Evolutionary conservation across 2,888 invertebrate species (phyloP).

Genomic region (Nomada fucata): DNA sequence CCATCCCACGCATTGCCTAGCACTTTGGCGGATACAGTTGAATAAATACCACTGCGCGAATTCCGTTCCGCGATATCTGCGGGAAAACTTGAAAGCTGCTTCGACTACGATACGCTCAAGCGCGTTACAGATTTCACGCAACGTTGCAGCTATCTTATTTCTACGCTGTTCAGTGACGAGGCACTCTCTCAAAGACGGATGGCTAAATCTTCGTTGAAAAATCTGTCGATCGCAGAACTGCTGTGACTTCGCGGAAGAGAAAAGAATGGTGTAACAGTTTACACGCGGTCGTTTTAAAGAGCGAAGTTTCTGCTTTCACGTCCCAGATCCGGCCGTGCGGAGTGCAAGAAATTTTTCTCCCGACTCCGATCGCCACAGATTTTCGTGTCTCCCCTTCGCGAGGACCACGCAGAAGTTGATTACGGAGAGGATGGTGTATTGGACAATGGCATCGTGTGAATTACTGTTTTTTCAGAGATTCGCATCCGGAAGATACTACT

Average conservation of each 20-base stretch:
- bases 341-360: no score
- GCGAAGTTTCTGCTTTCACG: neutral
- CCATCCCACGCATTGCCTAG: neutral
- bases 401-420: neutral
- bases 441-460: slow-evolving; percentile 55
- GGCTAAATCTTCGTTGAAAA: no score
- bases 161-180: no score
- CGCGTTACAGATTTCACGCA: no score
- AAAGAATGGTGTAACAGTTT: no score
- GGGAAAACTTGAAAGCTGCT: neutral
- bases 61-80: neutral
- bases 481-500: slow-evolving; percentile 92
- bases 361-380: no score
- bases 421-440: neutral
- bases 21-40: neutral
- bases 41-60: slow-evolving; percentile 7
- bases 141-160: neutral
- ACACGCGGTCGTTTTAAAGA: no score
- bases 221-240: no score
- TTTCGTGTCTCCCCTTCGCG: no score
- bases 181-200: no score
- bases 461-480: slow-evolving; percentile 89
- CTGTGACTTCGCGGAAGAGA: no score
- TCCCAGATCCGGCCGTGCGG: no score
- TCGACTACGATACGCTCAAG: neutral